A percentile compares a stretch with the other conserved stretches of the same genome.
These are phyloP conservation scores for Clarias pachynema DNA, from an alignment of 2,797 vertebrate species.

Conservation along the genomic window DNA sequence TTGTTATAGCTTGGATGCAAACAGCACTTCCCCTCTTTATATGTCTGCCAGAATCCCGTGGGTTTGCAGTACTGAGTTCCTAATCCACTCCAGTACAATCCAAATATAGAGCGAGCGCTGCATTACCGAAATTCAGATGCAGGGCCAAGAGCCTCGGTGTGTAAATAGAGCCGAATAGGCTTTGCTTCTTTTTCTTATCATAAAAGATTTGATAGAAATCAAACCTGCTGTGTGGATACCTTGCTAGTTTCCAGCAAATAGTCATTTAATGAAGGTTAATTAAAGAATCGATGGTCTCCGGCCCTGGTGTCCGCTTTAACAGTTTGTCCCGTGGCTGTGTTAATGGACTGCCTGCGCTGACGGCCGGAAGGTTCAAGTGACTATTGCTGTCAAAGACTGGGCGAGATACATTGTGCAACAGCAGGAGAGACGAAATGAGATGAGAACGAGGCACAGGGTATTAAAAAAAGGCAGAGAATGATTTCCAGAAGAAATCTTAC, in stretches of 20 bases:
- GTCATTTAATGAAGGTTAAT: conserved; percentile 66
- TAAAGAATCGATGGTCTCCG: conserved; percentile 64
- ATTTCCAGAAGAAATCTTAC: conserved; percentile 52
- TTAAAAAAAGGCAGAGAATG: conserved; percentile 36
- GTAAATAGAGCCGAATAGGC: conserved; percentile 63
- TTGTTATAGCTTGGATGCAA: conserved; percentile 80
- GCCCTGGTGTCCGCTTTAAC: conserved; percentile 61
- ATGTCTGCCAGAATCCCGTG: conserved; percentile 79
- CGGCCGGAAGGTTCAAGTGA: conserved; percentile 61
- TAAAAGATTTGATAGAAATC: conserved; percentile 66
- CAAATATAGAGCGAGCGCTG: conserved; percentile 81
- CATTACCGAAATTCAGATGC: conserved; percentile 70
- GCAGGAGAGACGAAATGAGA: not conserved
- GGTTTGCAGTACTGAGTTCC: conserved; percentile 80
- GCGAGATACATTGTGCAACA: conserved; percentile 57
- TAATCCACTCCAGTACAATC: conserved; percentile 83
- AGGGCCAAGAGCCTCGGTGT: conserved; percentile 68
- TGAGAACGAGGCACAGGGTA: conserved; percentile 54
- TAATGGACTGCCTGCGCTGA: conserved; percentile 55
- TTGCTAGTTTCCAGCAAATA: conserved; percentile 46
- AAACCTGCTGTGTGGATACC: conserved; percentile 41
- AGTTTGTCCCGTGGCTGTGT: conserved; percentile 60
- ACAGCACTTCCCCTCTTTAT: conserved; percentile 75
- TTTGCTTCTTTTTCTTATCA: conserved; percentile 53
- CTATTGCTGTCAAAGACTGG: conserved; percentile 64